Evolutionary conservation across 1,140 invertebrate genomes (phyloP).

Genomic region (Temnothorax nylanderi): DNA sequence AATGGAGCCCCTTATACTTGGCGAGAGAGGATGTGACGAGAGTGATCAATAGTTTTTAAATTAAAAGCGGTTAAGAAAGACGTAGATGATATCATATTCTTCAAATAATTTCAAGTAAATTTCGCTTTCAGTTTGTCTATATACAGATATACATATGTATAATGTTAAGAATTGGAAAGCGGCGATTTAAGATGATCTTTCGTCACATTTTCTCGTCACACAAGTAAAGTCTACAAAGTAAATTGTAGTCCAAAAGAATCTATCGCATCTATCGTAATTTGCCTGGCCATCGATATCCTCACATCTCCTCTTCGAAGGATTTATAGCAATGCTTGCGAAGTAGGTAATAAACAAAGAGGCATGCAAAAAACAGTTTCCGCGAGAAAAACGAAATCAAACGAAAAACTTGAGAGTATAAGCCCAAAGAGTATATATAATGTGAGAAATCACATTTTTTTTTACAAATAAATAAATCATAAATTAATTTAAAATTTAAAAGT

Average conservation of each 20-base stretch:
- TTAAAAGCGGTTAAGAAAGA: neutral
- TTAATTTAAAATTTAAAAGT: neutral
- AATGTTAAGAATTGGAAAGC: neutral
- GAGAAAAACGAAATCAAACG: neutral
- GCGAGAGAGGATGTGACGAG: neutral
- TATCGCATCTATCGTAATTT: neutral
- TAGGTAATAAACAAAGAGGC: neutral
- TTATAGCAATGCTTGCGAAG: neutral
- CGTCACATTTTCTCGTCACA: neutral
- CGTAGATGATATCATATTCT: neutral
- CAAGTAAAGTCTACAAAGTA: neutral
- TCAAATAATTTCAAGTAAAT: neutral
- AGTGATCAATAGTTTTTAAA: neutral
- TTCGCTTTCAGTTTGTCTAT: neutral
- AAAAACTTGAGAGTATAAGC: neutral
- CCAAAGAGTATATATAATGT: neutral
- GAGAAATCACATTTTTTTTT: neutral
- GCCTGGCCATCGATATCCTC: too few species aligned
- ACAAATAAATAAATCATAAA: neutral
- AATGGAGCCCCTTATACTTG: neutral
- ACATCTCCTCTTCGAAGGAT: neutral
- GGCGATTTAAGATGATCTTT: neutral
- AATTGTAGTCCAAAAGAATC: neutral
- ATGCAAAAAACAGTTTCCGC: neutral
- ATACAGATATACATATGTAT: neutral